Base-by-base conservation (phyloP, 2,797 vertebrate genomes). In the Morelia viridis region DNA sequence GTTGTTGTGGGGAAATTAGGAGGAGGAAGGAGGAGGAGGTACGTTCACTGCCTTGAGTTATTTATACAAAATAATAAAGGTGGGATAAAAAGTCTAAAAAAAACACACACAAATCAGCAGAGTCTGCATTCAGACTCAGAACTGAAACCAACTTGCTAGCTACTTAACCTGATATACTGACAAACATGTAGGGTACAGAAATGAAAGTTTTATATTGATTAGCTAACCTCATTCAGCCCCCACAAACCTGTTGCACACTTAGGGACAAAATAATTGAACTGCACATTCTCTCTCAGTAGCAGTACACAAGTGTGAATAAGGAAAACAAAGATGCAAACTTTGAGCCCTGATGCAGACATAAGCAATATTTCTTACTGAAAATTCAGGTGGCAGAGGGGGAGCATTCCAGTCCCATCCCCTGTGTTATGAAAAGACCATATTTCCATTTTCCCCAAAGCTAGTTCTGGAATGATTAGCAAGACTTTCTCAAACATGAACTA, bases 291-390 rank as follows among this genome's bases (percentile, higher is more conserved):
- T 15, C 28, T 71, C 35, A n/a, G 84, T 15, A 64, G 68, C 0
- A 58, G 88, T 80, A 35, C 19, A 19, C 71, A 2, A 41, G 19
- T 11, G 9, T 46, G 76, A 80, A 46, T 80, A 24, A 80, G 3
- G 76, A 46, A 80, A 80, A 46, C 19, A 24, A 9, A 80, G 19
- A 15, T 85, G 53, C 57, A 61, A 91, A 60, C 80, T 58, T 94
- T 89, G 24, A 9, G 93, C 93, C 91, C 94, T 93, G 61, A 96
- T 93, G 85, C 65, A 95, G 94, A 92, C 96, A 94, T 94, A 97
- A 96, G 93, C 96, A 28, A 17, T 61, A 28, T 62, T 90, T 61
- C 35, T 80, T 46, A 80, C 22, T 46, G 10, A 80, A 80, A 24
- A 46, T 46, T 24, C 41, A 80, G 22, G 9, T 80, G 22, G 8